Base-by-base conservation (phyloP, 2,888 invertebrate species). In the Zygaena filipendulae region DNA sequence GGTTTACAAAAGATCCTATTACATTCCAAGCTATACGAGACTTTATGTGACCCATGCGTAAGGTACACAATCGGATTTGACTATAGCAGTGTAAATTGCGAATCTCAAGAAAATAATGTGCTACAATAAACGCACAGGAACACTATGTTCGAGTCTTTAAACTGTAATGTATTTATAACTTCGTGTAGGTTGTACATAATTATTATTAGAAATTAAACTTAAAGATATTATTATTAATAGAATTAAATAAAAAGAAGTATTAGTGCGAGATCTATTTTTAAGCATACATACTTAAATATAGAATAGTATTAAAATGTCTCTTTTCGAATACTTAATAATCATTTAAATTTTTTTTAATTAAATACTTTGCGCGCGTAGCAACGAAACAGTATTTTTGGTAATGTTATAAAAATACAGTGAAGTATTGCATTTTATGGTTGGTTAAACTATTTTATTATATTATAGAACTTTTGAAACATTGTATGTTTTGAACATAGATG, bases 331-430 rank as follows among this genome's bases (percentile, higher is more conserved):
- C n/a, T n/a, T n/a, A n/a, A n/a, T n/a, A n/a, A n/a, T n/a, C n/a
- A n/a, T n/a, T n/a, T n/a, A n/a, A n/a, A n/a, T n/a, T n/a, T n/a
- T 63, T 63, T 59, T 67, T 67, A 64, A 67, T 62, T 49, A 59
- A 57, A 55, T 62, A 33, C 62, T 69, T 74, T 68, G 67, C 63
- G 54, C 63, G 54, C 49, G 52, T 66, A 63, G 71, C 74, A 74
- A 68, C 74, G 77, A 75, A 72, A 43, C 70, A 69, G 67, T 72
- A 69, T 71, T 69, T 58, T 50, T 51, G 7, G 16, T 16, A 16
- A 16, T 16, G 16, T 16, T 6, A 16, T 16, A 16, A n/a, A n/a
- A n/a, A n/a, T n/a, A n/a, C n/a, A n/a, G n/a, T n/a, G n/a, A n/a
- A n/a, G n/a, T n/a, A n/a, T n/a, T n/a, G n/a, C n/a, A n/a, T n/a